Percentiles rank a stretch among this genome's conserved stretches.
Evolutionary conservation across 2,888 invertebrate species (phyloP).

Genomic region (Tipula unca): DNA sequence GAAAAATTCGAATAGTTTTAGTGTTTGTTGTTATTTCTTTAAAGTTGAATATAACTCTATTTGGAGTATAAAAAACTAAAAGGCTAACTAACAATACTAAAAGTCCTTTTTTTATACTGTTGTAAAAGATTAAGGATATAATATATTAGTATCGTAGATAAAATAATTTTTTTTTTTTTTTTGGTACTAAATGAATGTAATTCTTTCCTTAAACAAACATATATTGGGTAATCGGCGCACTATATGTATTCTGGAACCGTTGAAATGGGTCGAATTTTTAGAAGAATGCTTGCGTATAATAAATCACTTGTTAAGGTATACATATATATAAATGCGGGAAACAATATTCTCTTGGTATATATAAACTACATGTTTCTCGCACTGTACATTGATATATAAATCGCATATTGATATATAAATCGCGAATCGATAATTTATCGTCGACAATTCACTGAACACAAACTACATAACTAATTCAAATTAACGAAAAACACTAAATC

Average conservation of each 20-base stretch:
- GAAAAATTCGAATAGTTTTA: background rate
- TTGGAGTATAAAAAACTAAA: background rate
- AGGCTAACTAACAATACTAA: background rate
- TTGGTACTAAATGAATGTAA: background rate
- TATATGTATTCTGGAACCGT: background rate
- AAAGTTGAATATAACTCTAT: background rate
- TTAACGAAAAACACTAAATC: background rate
- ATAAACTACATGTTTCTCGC: background rate
- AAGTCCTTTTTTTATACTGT: background rate
- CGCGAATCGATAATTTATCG: background rate
- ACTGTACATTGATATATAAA: background rate
- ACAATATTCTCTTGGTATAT: too few relatives aligned
- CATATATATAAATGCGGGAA: background rate
- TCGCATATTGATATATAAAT: background rate
- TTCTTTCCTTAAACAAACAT: background rate
- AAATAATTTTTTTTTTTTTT: background rate
- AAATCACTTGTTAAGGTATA: background rate
- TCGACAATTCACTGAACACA: background rate
- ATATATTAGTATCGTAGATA: background rate
- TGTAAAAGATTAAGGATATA: background rate
- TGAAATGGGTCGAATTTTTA: background rate
- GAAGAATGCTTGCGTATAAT: background rate
- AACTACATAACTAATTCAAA: background rate
- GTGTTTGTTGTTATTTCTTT: background rate
- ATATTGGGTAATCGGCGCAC: background rate